Conservation (phyloP, 2,797 vertebrate species). For the Falco biarmicus region DNA sequence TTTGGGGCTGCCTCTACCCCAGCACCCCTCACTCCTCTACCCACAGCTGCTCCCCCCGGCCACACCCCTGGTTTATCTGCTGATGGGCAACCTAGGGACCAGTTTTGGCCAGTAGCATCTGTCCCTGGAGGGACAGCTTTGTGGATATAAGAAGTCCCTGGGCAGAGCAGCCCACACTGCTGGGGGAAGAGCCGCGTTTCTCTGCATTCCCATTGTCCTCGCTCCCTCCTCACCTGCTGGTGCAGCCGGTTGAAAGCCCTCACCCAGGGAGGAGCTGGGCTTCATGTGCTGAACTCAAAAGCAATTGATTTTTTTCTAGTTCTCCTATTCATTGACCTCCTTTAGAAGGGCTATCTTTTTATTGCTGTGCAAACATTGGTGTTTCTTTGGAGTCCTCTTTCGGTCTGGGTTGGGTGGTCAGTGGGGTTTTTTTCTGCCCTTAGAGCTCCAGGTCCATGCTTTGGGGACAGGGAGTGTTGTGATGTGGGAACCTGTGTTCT, state of each 20-base stretch:
- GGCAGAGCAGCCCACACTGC: background rate
- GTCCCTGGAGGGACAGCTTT: background rate
- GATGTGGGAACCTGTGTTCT: conserved; percentile 45
- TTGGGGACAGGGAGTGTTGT: conserved; percentile 43
- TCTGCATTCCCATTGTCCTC: background rate
- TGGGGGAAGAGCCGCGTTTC: background rate
- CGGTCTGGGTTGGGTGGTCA: background rate
- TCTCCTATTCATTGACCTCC: conserved; percentile 81
- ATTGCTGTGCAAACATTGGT: conserved; percentile 67
- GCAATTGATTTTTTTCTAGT: conserved; percentile 81
- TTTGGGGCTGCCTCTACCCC: background rate
- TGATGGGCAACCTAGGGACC: background rate
- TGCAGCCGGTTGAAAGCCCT: background rate
- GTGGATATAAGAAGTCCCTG: background rate
- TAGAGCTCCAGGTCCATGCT: conserved; percentile 36
- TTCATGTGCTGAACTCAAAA: conserved; percentile 70
- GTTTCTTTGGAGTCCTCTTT: conserved; percentile 43
- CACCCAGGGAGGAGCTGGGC: background rate
- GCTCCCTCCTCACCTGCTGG: background rate
- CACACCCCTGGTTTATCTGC: background rate
- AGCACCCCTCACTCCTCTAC: background rate
- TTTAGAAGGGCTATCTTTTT: conserved; percentile 84
- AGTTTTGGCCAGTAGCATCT: background rate
- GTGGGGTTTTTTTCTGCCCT: conserved; percentile 33
- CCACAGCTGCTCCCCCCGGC: background rate